Base-by-base conservation (phyloP, 2,797 vertebrate species). In the Hippoglossus hippoglossus region DNA sequence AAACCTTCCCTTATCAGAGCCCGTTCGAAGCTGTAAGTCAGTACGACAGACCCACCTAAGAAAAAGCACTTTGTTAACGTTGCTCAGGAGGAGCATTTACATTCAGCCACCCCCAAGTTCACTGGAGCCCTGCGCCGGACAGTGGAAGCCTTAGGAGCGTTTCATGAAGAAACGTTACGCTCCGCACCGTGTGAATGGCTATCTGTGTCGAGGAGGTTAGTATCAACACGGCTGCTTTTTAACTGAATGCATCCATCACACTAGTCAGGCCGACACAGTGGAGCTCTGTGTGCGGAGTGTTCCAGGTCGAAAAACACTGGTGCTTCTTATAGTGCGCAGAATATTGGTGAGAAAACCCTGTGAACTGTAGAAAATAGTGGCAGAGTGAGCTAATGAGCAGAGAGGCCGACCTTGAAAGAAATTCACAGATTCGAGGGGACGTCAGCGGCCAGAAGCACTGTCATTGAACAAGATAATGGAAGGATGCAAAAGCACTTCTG, bases 211-310 rank as follows among this genome's bases (percentile, higher is more conserved):
- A 90, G 70, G 77, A 77, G 76, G 93, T 94, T 89, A 68, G 93
- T 91, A 93, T 93, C 94, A 92, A 94, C 91, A 94, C 86, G 89
- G 91, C 91, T 28, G 83, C 91, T 90, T 91, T 88, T 90, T 88
- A 95, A 93, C 94, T 94, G 93, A 94, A 95, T 83, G 92, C 91
- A 95, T 95, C 94, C 92, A 89, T 91, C 89, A 93, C 86, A 90
- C 89, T 80, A 86, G 93, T 94, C 94, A 74, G 68, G 77, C 72
- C 22, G 39, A 70, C 76, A 92, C 78, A 90, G 82, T 69, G 80
- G 66, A 69, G 81, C 83, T 78, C 84, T 90, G 83, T 91, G 84
- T 82, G 82, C 11, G 50, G 25, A 78, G 75, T 13, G 78, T 57
- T 79, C 58, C 74, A 69, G 59, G 59, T 75, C 76, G 65, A 65